Base-by-base conservation (phyloP, 2,113 vertebrate genomes). In the Gymnocephalus cernua region DNA sequence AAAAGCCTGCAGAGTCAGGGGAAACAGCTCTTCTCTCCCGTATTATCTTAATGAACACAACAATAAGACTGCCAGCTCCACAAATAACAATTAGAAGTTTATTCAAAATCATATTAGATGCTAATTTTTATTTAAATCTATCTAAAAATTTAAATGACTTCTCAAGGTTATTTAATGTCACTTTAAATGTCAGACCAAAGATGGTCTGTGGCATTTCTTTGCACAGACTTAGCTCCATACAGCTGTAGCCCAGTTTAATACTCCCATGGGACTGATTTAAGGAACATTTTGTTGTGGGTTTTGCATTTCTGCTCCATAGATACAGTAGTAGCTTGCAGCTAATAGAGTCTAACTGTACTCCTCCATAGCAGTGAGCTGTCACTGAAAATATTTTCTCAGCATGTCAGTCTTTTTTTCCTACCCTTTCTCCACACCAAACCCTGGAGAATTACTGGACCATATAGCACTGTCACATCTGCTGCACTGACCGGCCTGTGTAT, bases 1-100 rank as follows among this genome's bases (percentile, higher is more conserved):
- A 86, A 88, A 87, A 87, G 80, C 74, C 86, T 90, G 91, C 92
- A 79, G 83, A 91, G 85, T 92, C 90, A 88, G 86, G 80, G 69
- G 80, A 88, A 92, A 89, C 68, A 4, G 69, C 78, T 80, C 16
- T 16, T 80, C 50, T 81, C 71, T 64, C 6, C 6, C 21, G 15
- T 65, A 77, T 72, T 54, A 18, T 80, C 82, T 82, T 93, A 93
- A 93, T 88, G 86, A 93, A 80, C 70, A 63, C 67, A 82, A 58
- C 86, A 77, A 75, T 44, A 35, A 70, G 56, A 67, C 67, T 79
- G 23, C 72, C 45, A 53, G 47, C 35, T 54, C 45, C 12, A 63
- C 63, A 79, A 91, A 87, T 78, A 87, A 84, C 86, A 85, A 72
- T 79, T 74, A 88, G 14, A 75, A 61, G 35, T 86, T 79, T 69